Conservation (phyloP, 2,888 invertebrate species). For the Pyralis farinalis region DNA sequence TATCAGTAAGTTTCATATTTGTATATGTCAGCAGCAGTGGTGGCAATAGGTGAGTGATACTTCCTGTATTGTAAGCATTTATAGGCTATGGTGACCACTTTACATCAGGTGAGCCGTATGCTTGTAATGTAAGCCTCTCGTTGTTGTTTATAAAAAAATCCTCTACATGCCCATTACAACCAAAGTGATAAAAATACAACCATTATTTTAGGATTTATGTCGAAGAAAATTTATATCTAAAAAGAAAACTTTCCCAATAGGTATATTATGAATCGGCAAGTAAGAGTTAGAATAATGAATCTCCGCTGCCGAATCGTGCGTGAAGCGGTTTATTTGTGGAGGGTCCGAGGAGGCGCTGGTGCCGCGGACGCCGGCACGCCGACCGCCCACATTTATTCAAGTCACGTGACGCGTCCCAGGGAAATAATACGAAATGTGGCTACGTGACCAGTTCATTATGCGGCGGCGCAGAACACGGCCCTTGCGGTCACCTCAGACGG, state of each 20-base stretch:
- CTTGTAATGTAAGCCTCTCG: too few species aligned
- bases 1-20: too few species aligned
- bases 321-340: slow-evolving; percentile 79
- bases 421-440: slow-evolving; percentile 81
- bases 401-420: slow-evolving; percentile 78
- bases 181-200: neutral
- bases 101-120: too few species aligned
- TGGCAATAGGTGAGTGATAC: too few species aligned
- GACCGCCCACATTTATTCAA: slow-evolving; percentile 66
- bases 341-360: slow-evolving; percentile 63
- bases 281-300: slow-evolving; percentile 77
- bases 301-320: slow-evolving; percentile 75
- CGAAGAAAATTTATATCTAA: slow-evolving; percentile 14
- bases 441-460: slow-evolving; percentile 81
- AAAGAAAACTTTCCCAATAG: slow-evolving; percentile 43
- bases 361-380: slow-evolving; percentile 46
- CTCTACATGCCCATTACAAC: too few species aligned
- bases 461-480: slow-evolving; percentile 56
- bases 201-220: neutral
- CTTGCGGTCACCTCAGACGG: slow-evolving; percentile 49
- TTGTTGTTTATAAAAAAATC: too few species aligned
- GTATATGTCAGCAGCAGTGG: too few species aligned
- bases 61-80: too few species aligned
- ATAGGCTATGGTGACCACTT: too few species aligned
- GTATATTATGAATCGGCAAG: slow-evolving; percentile 58